Conservation (phyloP, 1,140 invertebrate species). For the Aphelinus certus region DNA sequence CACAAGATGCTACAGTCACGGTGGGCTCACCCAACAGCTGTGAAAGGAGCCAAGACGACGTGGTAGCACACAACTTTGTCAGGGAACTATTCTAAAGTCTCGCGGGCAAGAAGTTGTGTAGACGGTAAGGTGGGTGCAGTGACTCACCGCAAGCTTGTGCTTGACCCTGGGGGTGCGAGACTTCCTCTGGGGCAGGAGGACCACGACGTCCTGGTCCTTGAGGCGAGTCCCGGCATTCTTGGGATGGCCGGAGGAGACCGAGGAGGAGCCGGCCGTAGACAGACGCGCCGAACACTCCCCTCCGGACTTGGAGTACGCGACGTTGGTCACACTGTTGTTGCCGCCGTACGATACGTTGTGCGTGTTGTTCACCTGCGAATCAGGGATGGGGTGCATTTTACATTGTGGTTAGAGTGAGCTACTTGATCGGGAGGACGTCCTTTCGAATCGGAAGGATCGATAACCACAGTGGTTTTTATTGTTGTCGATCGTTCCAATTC, state of each 20-base stretch:
- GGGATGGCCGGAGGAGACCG: slow-evolving; percentile 13
- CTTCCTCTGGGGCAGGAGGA: slow-evolving; percentile 56
- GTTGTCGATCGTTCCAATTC: too few species aligned
- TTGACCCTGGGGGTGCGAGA: slow-evolving; percentile 54
- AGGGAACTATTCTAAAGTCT: too few species aligned
- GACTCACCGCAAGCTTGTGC: slow-evolving; percentile 58
- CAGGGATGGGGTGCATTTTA: neutral
- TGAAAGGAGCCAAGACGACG: too few species aligned
- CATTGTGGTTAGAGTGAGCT: too few species aligned
- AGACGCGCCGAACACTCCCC: slow-evolving; percentile 20
- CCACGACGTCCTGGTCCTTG: slow-evolving; percentile 59
- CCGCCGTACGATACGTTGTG: slow-evolving; percentile 75
- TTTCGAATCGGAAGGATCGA: too few species aligned
- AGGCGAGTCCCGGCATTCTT: slow-evolving; percentile 31
- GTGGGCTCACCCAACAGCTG: too few species aligned
- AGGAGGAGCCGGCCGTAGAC: slow-evolving; percentile 9
- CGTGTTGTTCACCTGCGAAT: slow-evolving; percentile 71
- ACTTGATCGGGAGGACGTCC: too few species aligned
- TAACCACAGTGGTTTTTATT: too few species aligned
- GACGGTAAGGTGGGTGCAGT: neutral
- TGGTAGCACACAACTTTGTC: too few species aligned
- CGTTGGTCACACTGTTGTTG: slow-evolving; percentile 69
- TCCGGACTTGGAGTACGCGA: slow-evolving; percentile 67
- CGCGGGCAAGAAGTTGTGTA: neutral
- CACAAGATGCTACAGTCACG: too few species aligned